Evolutionary conservation across 2,797 vertebrate species (phyloP), one percentile per base, ranked within the genome.

Genomic region (Octomys mimax): DNA sequence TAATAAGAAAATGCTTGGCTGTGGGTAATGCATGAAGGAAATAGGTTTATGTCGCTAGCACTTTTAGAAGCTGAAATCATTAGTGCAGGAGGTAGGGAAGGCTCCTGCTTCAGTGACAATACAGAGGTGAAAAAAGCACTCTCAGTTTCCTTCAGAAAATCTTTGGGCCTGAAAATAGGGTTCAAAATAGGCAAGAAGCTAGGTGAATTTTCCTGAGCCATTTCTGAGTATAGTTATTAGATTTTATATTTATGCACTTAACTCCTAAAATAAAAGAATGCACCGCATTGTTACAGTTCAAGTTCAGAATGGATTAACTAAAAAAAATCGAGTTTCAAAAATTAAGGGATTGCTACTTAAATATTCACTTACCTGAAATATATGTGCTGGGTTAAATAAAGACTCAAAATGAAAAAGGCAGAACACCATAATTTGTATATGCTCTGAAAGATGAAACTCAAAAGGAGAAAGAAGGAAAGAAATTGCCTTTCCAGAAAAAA

Each of bases 311-410:
- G 42, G 71, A 87, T 54, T 93, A 42, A 94, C 71, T 84, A 9
- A 42, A 79, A 96, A 95, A 89, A 31, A 49, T 59, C 96, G 95
- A 24, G 19, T 11, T 79, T 84, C 18, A n/a, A 77, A 87, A 11
- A 21, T 62, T 82, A 91, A 79, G 5, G 59, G 13, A 83, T 79
- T 91, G 39, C 39, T 78, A 64, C 26, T 88, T 87, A 54, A 57
- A 64, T 22, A 87, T 81, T 89, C 64, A 83, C 39, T 85, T 39
- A 71, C 31, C 31, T 87, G 87, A 95, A 96, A 92, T 46, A 36
- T 42, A 75, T 28, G 78, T 68, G 22, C 57, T 88, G 33, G 16
- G 83, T 83, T 95, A 87, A 91, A 89, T 71, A 80, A 96, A 77
- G 22, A 33, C 31, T 78, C 73, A 42, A 5, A 91, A 88, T 8